Percentiles rank a stretch among this genome's conserved stretches.
These are phyloP conservation scores for Calameuta pallipes DNA, from an alignment of 2,888 invertebrate species.

Conservation along the genomic window DNA sequence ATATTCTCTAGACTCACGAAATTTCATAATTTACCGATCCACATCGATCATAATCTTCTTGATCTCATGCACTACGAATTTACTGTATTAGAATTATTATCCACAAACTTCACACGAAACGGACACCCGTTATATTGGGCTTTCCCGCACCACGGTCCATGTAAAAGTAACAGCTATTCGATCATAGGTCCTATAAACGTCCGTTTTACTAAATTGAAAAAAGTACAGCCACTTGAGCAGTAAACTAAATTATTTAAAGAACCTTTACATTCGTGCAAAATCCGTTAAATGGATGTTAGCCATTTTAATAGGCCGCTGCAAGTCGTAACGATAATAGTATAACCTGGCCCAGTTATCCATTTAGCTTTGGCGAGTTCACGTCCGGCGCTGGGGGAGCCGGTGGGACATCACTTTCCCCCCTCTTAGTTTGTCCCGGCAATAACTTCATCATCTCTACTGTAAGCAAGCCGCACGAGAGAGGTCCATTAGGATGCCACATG, in stretches of 20 bases:
- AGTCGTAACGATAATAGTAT: slow-evolving; percentile 49
- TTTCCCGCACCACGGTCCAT: not conserved
- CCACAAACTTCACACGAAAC: not conserved
- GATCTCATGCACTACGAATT: not conserved
- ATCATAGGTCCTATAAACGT: not conserved
- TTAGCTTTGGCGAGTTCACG: slow-evolving; percentile 35
- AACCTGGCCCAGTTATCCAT: slow-evolving; percentile 54
- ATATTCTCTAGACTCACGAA: not conserved
- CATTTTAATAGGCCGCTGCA: slow-evolving; percentile 25
- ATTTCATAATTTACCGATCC: not conserved
- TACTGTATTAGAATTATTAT: not conserved
- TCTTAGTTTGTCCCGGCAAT: slow-evolving; percentile 13
- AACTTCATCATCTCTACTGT: slow-evolving; percentile 15
- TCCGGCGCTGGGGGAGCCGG: not conserved
- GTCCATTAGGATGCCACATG: not conserved
- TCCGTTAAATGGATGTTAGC: not conserved
- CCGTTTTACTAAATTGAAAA: not conserved
- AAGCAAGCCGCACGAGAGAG: not conserved
- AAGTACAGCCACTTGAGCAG: not conserved
- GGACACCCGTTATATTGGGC: not conserved
- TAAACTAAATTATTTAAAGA: not conserved
- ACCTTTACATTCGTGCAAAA: not conserved
- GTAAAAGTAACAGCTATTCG: not conserved
- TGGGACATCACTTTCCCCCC: slow-evolving; percentile 12
- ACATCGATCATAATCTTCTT: not conserved